Conservation (phyloP, 2,113 vertebrate species). For the Mastomys natalensis region DNA sequence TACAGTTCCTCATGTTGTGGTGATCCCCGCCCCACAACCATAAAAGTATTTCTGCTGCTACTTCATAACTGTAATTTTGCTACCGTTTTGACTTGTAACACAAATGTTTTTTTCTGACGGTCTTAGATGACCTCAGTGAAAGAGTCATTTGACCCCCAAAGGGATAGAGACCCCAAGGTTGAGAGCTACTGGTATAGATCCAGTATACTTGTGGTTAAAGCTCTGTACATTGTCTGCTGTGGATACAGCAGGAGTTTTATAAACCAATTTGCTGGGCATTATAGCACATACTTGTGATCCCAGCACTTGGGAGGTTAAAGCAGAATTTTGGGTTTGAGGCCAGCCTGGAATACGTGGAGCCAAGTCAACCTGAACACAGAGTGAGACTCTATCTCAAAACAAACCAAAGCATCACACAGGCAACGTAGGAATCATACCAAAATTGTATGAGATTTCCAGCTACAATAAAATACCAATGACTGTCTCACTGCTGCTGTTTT, state of each 20-base stretch:
- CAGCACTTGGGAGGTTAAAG: not conserved
- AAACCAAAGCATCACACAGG: not conserved
- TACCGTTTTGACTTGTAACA: not conserved
- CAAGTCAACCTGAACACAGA: not conserved
- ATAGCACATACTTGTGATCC: not conserved
- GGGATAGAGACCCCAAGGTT: too few species aligned
- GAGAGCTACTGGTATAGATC: not conserved
- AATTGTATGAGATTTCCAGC: conserved; percentile 31
- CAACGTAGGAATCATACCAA: not conserved
- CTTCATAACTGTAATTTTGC: not conserved
- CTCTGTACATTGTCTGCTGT: not conserved
- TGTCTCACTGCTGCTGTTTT: not conserved
- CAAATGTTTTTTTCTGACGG: not conserved
- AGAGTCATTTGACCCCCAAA: not conserved
- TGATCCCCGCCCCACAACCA: not conserved
- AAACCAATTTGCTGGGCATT: not conserved
- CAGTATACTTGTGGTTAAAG: not conserved
- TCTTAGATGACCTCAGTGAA: not conserved
- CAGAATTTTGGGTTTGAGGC: not conserved
- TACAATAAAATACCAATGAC: not conserved
- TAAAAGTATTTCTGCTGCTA: not conserved
- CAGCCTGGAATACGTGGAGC: not conserved
- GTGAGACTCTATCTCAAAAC: not conserved
- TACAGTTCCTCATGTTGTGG: not conserved
- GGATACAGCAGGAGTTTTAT: conserved; percentile 14